Base-by-base conservation (phyloP, 2,888 invertebrate genomes). In the Piscicola geometra region DNA sequence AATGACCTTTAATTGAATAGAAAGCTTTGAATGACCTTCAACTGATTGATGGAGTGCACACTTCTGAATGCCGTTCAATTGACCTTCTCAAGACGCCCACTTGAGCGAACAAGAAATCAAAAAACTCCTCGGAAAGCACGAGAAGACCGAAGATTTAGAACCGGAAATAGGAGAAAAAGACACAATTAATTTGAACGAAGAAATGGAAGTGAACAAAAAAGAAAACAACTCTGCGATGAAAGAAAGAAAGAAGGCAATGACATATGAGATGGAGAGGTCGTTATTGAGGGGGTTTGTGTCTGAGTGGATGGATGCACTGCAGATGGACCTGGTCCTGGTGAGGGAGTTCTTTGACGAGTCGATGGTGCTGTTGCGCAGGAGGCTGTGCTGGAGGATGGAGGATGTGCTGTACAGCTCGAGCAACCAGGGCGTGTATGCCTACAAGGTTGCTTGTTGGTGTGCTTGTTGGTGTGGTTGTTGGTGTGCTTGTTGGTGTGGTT, bases 341-440 rank as follows among this genome's bases (percentile, higher is more conserved):
- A 80, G 82, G n/a, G 85, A 85, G 68, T 81, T 83, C 74, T 83
- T 85, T 71, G 78, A 81, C 25, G 84, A 85, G 76, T 85, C 85
- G 0, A 74, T 85, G 64, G 79, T 85, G 50, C 79, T 85, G 50
- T 78, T 85, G 30, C 79, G 85, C 36, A 82, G 81, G 71, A 79
- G 83, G 28, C 82, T 85, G 82, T 84, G 84, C 77, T 85, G 85
- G 85, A 78, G 76, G 3, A 80, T 82, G 0, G 81, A 82, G 71
- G 85, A 85, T 76, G 83, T 85, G 25, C 47, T 85, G 0, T 83
- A 82, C 77, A 77, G 80, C 56, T 79, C 77, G n/a, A 78, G 79
- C n/a, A 83, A 82, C 76, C 76, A 78, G 77, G 52, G 25, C n/a
- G 0, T 25, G 3, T 74, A 76, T 47, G 9, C 78, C 15, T 71